Evolutionary conservation across 2,113 vertebrate genomes (phyloP).

Genomic region (Periophthalmus modestus): DNA sequence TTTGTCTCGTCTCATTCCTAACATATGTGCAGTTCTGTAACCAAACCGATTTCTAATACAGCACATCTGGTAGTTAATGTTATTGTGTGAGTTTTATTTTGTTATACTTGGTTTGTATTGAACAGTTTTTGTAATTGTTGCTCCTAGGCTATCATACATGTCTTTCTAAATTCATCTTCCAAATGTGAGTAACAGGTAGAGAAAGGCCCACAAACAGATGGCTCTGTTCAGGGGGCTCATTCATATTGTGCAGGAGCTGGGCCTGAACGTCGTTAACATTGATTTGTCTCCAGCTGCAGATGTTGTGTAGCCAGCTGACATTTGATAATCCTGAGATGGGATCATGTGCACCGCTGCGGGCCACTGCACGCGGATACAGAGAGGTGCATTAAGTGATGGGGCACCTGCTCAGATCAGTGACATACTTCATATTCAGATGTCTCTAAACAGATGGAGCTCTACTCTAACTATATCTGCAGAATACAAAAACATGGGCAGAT

Average conservation of each 20-base stretch:
- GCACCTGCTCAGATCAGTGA: slow-evolving; percentile 54
- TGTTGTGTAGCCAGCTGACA: slow-evolving; percentile 54
- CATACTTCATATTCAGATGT: slow-evolving; percentile 56
- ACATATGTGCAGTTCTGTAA: no score
- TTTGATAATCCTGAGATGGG: slow-evolving; percentile 56
- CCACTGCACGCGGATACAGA: slow-evolving; percentile 25
- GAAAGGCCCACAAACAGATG: slow-evolving; percentile 27
- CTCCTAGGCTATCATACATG: slow-evolving; percentile 5
- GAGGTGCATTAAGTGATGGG: slow-evolving; percentile 54
- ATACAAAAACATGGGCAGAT: slow-evolving; percentile 6
- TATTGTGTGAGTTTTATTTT: background rate
- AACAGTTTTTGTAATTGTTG: background rate
- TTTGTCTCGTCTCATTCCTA: no score
- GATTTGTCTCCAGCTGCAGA: slow-evolving; percentile 45
- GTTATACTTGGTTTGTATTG: background rate
- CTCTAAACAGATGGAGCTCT: slow-evolving; percentile 47
- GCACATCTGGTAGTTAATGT: no score
- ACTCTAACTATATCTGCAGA: slow-evolving; percentile 31
- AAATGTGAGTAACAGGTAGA: slow-evolving; percentile 16
- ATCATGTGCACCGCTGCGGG: slow-evolving; percentile 26
- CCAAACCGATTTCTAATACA: no score
- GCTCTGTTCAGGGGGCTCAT: slow-evolving; percentile 22
- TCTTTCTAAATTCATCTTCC: slow-evolving; percentile 41
- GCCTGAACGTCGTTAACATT: slow-evolving; percentile 47
- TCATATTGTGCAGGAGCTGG: slow-evolving; percentile 35